Conservation (phyloP, 2,113 vertebrate species). For the Thunnus thynnus region DNA sequence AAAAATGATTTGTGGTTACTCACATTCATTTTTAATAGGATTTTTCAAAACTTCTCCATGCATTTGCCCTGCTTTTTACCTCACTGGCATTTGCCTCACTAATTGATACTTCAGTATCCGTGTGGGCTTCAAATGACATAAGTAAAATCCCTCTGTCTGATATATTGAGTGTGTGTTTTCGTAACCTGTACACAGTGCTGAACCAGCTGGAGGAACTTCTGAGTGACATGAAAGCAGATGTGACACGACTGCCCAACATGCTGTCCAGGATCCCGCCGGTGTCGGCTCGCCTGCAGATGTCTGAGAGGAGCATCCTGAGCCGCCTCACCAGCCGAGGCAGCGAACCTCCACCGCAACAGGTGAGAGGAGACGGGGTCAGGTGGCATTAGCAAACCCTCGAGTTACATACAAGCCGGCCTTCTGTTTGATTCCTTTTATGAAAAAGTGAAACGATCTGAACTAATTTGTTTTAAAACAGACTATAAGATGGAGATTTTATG, state of each 20-base stretch:
- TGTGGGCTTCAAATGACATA: background rate
- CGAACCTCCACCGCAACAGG: slow-evolving; percentile 92
- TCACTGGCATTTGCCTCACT: background rate
- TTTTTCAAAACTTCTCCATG: slow-evolving; percentile 8
- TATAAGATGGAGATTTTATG: too few relatives aligned
- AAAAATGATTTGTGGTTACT: slow-evolving; percentile 14
- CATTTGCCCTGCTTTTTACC: background rate
- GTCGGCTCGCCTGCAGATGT: slow-evolving; percentile 97
- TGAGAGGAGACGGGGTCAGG: slow-evolving; percentile 53
- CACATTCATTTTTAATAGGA: slow-evolving; percentile 13
- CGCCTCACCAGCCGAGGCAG: slow-evolving; percentile 94
- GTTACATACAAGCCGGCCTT: background rate
- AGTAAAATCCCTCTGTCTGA: background rate
- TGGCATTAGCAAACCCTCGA: background rate
- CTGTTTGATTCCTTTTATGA: background rate
- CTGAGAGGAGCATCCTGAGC: slow-evolving; percentile 96
- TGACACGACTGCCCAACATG: slow-evolving; percentile 97
- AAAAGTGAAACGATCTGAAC: background rate
- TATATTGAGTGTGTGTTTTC: background rate
- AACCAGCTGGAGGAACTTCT: slow-evolving; percentile 98
- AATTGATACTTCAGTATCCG: background rate
- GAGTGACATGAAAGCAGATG: slow-evolving; percentile 98
- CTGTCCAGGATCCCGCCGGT: slow-evolving; percentile 96
- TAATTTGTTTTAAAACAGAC: background rate
- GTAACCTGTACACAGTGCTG: slow-evolving; percentile 84